Evolutionary conservation across 2,113 vertebrate genomes (phyloP), one percentile per base, ranked within the genome.

Genomic region (Alligator mississippiensis): DNA sequence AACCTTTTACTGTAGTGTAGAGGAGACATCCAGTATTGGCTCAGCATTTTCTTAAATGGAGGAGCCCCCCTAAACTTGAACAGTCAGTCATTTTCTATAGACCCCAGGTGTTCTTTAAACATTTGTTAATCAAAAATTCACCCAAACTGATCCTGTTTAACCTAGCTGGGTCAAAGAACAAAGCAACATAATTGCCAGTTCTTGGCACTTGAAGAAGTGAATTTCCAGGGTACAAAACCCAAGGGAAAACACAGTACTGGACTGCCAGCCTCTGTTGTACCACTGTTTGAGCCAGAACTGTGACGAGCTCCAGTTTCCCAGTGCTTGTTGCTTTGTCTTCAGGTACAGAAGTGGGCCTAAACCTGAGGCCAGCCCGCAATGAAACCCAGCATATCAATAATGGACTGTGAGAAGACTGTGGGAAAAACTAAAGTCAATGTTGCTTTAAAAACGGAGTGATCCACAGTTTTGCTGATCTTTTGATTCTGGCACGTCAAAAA

Each of bases 401-500:
- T 59, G 80, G 77, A 11, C 0, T 3, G 59, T 14, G n/a, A 87
- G 75, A 81, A 91, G 84, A 68, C 77, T 25, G 25, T 63, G 60
- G 47, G 47, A 47, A 76, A 80, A 75, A 92, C 38, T 58, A 92
- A 77, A 90, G 11, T 75, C 28, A 54, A 5, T 18, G 88, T 34
- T 24, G 8, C 24, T 68, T 88, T 74, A 77, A 89, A 92, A 94
- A 85, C 3, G 1, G 54, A 57, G 80, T 77, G 88, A 91, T 85
- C 90, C 90, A 83, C 79, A 87, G 27, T 93, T 95, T 89, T 92
- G 82, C 93, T 90, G 87, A 96, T 95, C 93, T 96, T 96, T 95
- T 94, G 89, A 95, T 94, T 97, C 91, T 90, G 93, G 90, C 85
- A 89, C 59, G 75, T 82, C 79, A 47, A 88, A 94, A 86, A 92